Evolutionary conservation across 2,888 invertebrate genomes (phyloP), one percentile per base, ranked within the genome.

Genomic region (Trichogramma evanescens): DNA sequence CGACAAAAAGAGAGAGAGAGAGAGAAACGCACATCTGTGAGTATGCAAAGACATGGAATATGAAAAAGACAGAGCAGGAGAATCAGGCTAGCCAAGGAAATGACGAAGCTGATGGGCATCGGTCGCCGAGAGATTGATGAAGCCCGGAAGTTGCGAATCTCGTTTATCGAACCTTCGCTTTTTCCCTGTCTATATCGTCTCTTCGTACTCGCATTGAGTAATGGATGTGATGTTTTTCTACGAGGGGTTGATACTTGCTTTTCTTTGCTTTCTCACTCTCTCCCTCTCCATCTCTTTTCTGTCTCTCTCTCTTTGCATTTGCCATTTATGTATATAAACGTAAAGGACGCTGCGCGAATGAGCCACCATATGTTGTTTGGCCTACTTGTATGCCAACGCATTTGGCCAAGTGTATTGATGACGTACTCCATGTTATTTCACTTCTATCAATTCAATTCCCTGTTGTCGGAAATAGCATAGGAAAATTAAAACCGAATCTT

Each of bases 71-170:
- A 26, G 26, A 26, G 26, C 26, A 26, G 26, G 26, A 26, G 26
- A 26, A 26, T 2, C 26, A 26, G 26, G 3, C 26, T 26, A 70
- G 70, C 67, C 69, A 66, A 72, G 74, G 73, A 74, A 74, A 74
- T 72, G 72, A 73, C 72, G 72, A 67, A 68, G 71, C 67, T 71
- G 74, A 74, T 73, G 69, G 71, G 54, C 6, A 9, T 26, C 43
- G 51, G 51, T 8, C 39, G 50, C 6, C 53, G 67, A 64, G 65
- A 71, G 73, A 74, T 73, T 71, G 73, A 74, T 73, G 72, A 71
- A 68, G 68, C 65, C 58, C 59, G 59, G 62, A 56, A 56, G 59
- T 56, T 59, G 56, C 56, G 54, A 62, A 59, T 59, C 56, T 59
- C 62, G 50, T 7, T 41, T 44, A 55, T 59, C 50, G 60, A 56